Percentiles rank a stretch among this genome's conserved stretches.
Conservation (phyloP, 64 coral and sea anemone species). For the Stichodactyla mertensii region DNA sequence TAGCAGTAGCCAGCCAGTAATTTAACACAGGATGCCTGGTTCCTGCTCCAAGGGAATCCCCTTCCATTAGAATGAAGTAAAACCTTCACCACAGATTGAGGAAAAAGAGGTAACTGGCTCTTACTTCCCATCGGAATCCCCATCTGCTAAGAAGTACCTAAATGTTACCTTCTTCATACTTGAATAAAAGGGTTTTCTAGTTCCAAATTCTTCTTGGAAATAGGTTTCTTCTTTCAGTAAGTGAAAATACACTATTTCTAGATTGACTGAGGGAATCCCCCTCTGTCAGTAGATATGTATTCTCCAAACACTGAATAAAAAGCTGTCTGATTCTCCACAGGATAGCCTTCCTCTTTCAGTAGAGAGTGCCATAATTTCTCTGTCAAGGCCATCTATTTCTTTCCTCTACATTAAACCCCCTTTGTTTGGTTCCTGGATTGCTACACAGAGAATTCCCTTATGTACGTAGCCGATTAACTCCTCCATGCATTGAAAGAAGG, state of each 20-base stretch:
- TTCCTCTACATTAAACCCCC: neutral
- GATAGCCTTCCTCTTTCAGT: neutral
- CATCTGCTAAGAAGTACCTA: no score
- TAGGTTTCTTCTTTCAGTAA: no score
- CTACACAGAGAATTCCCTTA: neutral
- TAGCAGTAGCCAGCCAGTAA: neutral
- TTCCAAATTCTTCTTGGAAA: no score
- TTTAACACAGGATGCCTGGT: neutral
- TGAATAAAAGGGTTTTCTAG: no score
- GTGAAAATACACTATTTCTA: no score
- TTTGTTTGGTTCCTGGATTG: neutral
- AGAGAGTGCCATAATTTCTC: neutral
- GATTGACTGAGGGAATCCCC: no score
- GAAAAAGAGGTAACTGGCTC: no score
- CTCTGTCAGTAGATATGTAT: neutral
- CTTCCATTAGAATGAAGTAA: no score
- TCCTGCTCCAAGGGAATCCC: neutral
- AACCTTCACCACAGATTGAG: no score
- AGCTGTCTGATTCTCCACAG: neutral
- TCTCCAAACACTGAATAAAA: neutral
- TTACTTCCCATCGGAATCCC: no score
- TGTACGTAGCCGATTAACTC: constrained; percentile 9
- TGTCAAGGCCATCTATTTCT: neutral
- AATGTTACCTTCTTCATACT: no score
- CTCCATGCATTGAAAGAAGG: constrained; percentile 89